These are phyloP conservation scores for Drosophila fuyamai DNA, from an alignment of 1,140 invertebrate species.

Conservation along the genomic window DNA sequence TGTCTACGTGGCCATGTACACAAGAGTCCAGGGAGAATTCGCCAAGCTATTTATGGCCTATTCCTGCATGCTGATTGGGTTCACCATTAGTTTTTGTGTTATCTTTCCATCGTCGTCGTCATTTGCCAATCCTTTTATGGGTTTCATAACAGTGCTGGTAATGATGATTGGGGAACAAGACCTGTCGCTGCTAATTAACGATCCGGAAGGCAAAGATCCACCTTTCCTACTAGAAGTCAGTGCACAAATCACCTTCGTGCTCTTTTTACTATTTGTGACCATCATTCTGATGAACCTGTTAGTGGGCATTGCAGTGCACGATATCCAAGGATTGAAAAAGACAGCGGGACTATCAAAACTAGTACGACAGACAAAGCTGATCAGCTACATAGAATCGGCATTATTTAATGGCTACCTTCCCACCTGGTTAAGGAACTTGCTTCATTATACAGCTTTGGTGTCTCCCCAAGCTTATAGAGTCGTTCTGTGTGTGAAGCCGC, in stretches of 20 bases:
- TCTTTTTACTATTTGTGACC: constrained; percentile 91
- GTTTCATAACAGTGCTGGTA: constrained; percentile 92
- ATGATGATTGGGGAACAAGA: constrained; percentile 96
- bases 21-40: constrained; percentile 93
- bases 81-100: constrained; percentile 94
- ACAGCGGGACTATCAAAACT: constrained; percentile 91
- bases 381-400: constrained; percentile 90
- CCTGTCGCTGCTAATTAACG: constrained; percentile 88
- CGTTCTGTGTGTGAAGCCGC: constrained; percentile 91
- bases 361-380: constrained; percentile 91
- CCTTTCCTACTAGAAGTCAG: constrained; percentile 88
- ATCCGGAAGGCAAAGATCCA: constrained; percentile 87
- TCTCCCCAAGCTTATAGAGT: constrained; percentile 91
- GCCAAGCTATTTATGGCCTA: constrained; percentile 93
- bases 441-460: constrained; percentile 90
- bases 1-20: constrained; percentile 95
- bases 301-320: constrained; percentile 92
- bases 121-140: constrained; percentile 91
- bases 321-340: constrained; percentile 91
- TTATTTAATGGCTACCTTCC: constrained; percentile 90
- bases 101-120: constrained; percentile 92
- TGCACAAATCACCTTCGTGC: constrained; percentile 90
- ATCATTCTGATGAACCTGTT: constrained; percentile 93
- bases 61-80: constrained; percentile 92
- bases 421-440: constrained; percentile 88